Evolutionary conservation across 2,797 vertebrate genomes (phyloP), one percentile per base, ranked within the genome.

Genomic region (Nothura maculosa): DNA sequence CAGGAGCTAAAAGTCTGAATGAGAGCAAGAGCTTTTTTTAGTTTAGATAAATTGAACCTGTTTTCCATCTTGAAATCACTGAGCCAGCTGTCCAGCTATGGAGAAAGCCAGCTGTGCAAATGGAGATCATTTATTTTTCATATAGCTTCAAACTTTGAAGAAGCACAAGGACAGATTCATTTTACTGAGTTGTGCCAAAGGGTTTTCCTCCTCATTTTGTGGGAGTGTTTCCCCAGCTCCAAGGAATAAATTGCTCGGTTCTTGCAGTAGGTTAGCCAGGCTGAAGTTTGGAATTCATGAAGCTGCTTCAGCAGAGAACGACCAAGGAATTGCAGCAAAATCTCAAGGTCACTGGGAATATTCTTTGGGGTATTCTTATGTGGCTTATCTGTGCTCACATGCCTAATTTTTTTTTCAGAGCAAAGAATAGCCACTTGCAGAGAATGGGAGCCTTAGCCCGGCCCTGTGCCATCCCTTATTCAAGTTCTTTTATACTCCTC

Each of bases 381-480:
- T 95, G 95, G 96, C 98, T 98, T 98, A 98, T 98, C 98, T 98
- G 97, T 97, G 95, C 97, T 98, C 98, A 97, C 97, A 98, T 97
- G 98, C 98, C 96, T 98, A 97, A 97, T 98, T 98, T 98, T 97
- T 97, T 95, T 97, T 96, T 98, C 97, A 98, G 97, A 93, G 97
- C 92, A 95, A 97, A 99, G 98, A 99, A 98, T 98, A 98, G 98
- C 97, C 95, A 97, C 97, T 98, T 97, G 96, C 94, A 88, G 95
- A 98, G 97, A 98, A 97, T 96, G 94, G 97, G 96, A 97, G 98
- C 97, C 97, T 97, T 97, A 97, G 97, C 96, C 97, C 98, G 97
- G 98, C 98, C 98, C 96, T 97, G 98, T 98, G 98, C 98, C 98
- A 98, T 98, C 98, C 98, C 98, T 98, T 98, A 98, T 98, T 98